Evolutionary conservation across 2,888 invertebrate genomes (phyloP), one percentile per base, ranked within the genome.

Genomic region (Polietes domitor): DNA sequence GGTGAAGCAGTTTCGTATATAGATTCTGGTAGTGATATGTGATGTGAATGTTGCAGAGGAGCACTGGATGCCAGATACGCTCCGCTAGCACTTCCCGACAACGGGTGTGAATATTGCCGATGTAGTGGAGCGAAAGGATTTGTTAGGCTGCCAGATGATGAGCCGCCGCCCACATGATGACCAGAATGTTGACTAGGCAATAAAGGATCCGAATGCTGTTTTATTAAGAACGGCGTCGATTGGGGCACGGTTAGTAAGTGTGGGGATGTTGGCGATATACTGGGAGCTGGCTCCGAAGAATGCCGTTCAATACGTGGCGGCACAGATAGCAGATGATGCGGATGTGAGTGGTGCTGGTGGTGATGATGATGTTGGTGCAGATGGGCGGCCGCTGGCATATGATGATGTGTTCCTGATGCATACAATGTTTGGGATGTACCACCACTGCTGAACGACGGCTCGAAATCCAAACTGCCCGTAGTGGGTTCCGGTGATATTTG

Each of bases 131-230:
- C 89, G 80, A 89, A 91, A 0, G 89, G 89, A 86, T 89, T 89
- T 53, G 83, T 86, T 19, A 84, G 70, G 71, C 70, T 88, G 47
- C 87, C 86, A 21, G 85, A 75, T 15, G 86, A 71, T 21, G 87
- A 86, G 41, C 86, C 78, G 12, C 82, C 72, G 6, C 88, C 87
- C 24, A 89, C 86, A 78, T 88, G 68, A 28, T 89, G 82, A 10
- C 89, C 87, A 53, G 92, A 91, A 77, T 93, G 93, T 90, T 94
- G 94, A 88, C 94, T 94, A 26, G 95, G 94, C 86, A 94, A 88
- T 71, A 95, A 88, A 0, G 95, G 95, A 91, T 95, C 95, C 32
- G 95, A 95, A 90, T 95, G 95, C 88, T 95, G 95, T 89, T 95
- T 95, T 26, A 94, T 93, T 86, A 95, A 91, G 88, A 93, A 93